These are phyloP conservation scores for Cynopterus sphinx DNA, from an alignment of 2,797 vertebrate genomes.

Conservation along the genomic window DNA sequence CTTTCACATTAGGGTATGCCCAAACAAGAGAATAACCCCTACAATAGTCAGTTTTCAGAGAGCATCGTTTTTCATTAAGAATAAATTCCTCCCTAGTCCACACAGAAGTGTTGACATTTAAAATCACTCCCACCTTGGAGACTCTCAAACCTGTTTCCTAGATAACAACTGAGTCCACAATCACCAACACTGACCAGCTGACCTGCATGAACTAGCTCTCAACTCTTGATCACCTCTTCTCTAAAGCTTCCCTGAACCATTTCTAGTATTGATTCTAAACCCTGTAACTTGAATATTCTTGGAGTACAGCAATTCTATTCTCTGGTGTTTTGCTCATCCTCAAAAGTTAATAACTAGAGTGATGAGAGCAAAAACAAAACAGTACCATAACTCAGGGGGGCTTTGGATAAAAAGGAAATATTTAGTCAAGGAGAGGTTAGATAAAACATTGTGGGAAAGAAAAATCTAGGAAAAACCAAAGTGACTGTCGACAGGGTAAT, in stretches of 20 bases:
- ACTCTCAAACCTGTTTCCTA: slow-evolving; percentile 8
- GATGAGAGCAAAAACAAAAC: background rate
- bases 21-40: background rate
- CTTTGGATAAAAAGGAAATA: background rate
- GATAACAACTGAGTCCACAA: background rate
- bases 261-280: background rate
- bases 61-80: background rate
- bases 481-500: background rate
- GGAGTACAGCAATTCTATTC: background rate
- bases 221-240: background rate
- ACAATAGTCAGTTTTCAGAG: background rate
- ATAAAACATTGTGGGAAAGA: background rate
- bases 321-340: background rate
- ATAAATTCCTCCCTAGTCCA: background rate
- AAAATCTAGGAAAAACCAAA: background rate
- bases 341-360: background rate
- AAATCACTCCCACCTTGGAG: background rate
- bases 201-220: background rate
- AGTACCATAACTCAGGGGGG: background rate
- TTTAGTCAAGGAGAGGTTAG: background rate
- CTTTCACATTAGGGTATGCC: background rate
- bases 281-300: background rate
- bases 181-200: background rate
- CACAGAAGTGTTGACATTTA: background rate
- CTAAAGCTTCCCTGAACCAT: background rate